Base-by-base conservation (phyloP, 1,140 invertebrate genomes). In the Apis dorsata region DNA sequence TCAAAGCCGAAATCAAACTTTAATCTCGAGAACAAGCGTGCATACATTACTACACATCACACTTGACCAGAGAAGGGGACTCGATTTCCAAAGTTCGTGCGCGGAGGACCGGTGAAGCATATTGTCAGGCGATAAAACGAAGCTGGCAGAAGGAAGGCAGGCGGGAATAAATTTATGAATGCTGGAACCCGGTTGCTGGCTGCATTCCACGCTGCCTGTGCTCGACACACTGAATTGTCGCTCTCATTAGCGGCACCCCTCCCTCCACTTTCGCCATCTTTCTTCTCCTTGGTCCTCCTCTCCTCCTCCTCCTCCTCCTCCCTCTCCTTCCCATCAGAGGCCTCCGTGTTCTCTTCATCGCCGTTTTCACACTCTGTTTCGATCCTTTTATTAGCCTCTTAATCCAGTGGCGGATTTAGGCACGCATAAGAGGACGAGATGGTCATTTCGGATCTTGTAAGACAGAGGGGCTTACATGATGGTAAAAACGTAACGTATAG, bases 181-280 rank as follows among this genome's bases (percentile, higher is more conserved):
- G 88, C 80, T 84, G 85, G 77, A 86, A 89, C 69, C 80, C 69
- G 81, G 74, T 82, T 44, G 81, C 79, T 72, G 78, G 88, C 87
- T 89, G 90, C 90, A 91, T 91, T 91, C 90, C 90, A 87, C 82
- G 84, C 84, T 77, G 86, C 74, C 89, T 90, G 85, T 81, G 75
- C 85, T 79, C 87, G 90, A 91, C 89, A 87, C 87, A 88, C 86
- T 89, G 90, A 91, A 91, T 91, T 90, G 90, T 91, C 89, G 90
- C 89, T 87, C 90, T 90, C 89, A 90, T 90, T 90, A 90, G 89
- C 89, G 88, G 90, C 88, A 88, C 85, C 82, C 72, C 79, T 84
- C 55, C 85, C 84, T 79, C 82, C 83, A 78, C 77, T 75, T 71
- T 82, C 73, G 69, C 69, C 60, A 74, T 55, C 68, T 76, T 57